Conservation (phyloP, 2,113 vertebrate genomes). For the Corydoras sp. region DNA sequence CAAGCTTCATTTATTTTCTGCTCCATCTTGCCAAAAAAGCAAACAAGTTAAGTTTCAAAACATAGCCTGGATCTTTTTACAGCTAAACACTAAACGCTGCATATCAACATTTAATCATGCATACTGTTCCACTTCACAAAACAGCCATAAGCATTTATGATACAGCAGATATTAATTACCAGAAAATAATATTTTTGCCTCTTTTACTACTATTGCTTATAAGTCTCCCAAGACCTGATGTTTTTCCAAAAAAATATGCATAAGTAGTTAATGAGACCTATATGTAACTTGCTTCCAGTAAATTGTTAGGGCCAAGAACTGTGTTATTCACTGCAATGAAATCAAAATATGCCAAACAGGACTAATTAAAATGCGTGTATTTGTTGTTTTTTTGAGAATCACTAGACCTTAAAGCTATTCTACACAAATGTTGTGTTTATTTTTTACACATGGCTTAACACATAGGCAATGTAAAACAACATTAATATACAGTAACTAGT, state of each 20-base stretch:
- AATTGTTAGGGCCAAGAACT: not conserved
- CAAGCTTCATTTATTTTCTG: not conserved
- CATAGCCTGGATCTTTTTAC: not conserved
- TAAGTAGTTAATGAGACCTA: not conserved
- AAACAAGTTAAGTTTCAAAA: not conserved
- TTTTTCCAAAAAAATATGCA: not conserved
- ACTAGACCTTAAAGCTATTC: no score
- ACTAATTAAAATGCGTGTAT: not conserved
- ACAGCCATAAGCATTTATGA: conserved; percentile 29
- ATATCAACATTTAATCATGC: conserved; percentile 30
- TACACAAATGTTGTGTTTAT: no score
- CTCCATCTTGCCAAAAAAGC: not conserved
- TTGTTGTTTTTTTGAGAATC: no score
- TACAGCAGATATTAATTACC: conserved; percentile 22
- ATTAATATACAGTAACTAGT: no score
- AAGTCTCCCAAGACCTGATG: conserved; percentile 2
- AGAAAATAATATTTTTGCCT: conserved; percentile 27
- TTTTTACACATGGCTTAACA: no score
- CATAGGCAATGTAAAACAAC: no score
- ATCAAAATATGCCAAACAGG: not conserved
- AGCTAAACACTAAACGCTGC: not conserved
- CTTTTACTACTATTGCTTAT: conserved; percentile 13
- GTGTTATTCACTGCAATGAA: not conserved
- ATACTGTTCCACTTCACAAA: conserved; percentile 6
- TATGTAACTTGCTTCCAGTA: not conserved